Conservation (phyloP, 2,888 invertebrate genomes). For the Rutpela maculata region DNA sequence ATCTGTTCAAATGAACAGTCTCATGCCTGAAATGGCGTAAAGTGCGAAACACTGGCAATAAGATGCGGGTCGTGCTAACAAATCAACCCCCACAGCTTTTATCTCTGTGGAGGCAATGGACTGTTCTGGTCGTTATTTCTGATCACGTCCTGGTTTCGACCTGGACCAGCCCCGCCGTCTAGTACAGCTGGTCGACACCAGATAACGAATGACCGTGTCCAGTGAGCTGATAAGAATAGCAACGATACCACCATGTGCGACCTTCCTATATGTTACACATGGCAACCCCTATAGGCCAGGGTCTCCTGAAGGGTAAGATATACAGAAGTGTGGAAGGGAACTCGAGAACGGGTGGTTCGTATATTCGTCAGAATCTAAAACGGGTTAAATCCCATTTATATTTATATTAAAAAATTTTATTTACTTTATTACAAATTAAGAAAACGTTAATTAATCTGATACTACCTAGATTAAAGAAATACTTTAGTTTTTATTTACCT, state of each 20-base stretch:
- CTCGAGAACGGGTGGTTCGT: background rate
- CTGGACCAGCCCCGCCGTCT: conserved; percentile 41
- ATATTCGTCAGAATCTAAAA: too few relatives aligned
- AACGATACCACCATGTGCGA: conserved; percentile 52
- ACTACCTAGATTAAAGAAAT: too few relatives aligned
- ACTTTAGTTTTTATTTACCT: too few relatives aligned
- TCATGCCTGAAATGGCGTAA: conserved; percentile 16
- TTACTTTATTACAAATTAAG: too few relatives aligned
- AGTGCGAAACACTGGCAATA: conserved; percentile 42
- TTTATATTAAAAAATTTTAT: too few relatives aligned
- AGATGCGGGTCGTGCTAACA: conserved; percentile 53
- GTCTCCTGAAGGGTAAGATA: background rate
- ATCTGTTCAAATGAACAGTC: conserved; percentile 26
- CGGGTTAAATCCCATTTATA: too few relatives aligned
- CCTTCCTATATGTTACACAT: conserved; percentile 38
- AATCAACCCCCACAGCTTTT: conserved; percentile 62
- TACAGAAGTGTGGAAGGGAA: too few relatives aligned
- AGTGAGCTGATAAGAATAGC: conserved; percentile 56
- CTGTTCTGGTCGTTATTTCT: conserved; percentile 62
- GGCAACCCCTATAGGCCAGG: conserved; percentile 23
- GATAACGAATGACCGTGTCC: conserved; percentile 57
- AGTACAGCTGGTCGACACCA: conserved; percentile 55
- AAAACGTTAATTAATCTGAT: too few relatives aligned
- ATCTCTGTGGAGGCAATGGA: conserved; percentile 64
- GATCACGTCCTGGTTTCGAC: conserved; percentile 62